These are phyloP conservation scores for Leptinotarsa undecemlineata DNA, from an alignment of 1,140 invertebrate genomes.

Conservation along the genomic window DNA sequence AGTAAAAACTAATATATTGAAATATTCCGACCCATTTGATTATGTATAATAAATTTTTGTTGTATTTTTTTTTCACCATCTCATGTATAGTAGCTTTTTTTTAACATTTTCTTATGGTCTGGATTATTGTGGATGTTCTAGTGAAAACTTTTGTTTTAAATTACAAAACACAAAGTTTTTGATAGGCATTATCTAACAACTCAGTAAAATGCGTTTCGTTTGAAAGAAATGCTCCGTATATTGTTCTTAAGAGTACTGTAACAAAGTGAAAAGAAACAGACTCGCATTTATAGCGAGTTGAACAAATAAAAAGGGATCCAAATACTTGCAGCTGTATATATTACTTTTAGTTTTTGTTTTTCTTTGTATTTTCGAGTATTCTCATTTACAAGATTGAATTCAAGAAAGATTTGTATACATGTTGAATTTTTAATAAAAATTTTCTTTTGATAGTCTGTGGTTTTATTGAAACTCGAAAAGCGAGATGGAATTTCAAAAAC, in stretches of 20 bases:
- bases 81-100: not conserved
- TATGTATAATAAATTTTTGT: not conserved
- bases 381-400: slow-evolving; percentile 22
- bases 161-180: not conserved
- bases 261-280: not conserved
- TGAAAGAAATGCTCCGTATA: not conserved
- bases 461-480: not conserved
- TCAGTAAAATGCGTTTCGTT: too few species aligned
- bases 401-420: slow-evolving; percentile 43
- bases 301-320: slow-evolving; percentile 15
- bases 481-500: too few species aligned
- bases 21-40: not conserved
- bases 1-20: slow-evolving; percentile 32
- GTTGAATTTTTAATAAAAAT: slow-evolving; percentile 40
- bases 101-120: not conserved
- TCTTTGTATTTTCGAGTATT: slow-evolving; percentile 8
- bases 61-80: slow-evolving; percentile 2
- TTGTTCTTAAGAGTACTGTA: not conserved
- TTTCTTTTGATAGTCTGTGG: slow-evolving; percentile 19
- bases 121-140: not conserved
- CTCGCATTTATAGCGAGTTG: not conserved
- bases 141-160: not conserved
- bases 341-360: slow-evolving; percentile 24
- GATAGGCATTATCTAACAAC: not conserved
- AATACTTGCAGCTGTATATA: slow-evolving; percentile 29